Percentiles rank a stretch among this genome's conserved stretches.
These are phyloP conservation scores for Drosophila cardini DNA, from an alignment of 1,140 invertebrate genomes.

Conservation along the genomic window DNA sequence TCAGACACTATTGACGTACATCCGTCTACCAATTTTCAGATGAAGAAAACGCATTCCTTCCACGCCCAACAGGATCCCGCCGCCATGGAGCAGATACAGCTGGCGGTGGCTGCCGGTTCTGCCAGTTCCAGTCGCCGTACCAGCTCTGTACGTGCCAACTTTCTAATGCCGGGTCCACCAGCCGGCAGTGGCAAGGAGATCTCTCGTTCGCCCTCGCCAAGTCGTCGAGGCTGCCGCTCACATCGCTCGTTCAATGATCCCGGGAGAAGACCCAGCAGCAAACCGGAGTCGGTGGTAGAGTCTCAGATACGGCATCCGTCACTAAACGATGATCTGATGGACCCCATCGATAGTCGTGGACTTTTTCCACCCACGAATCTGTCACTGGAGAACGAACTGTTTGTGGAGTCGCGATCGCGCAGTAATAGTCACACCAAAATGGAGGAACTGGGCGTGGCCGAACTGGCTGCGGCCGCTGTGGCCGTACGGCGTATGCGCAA, in stretches of 20 bases:
- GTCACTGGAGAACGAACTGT: constrained; percentile 81
- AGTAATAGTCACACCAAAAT: constrained; percentile 84
- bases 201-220: constrained; percentile 82
- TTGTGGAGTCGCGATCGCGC: constrained; percentile 78
- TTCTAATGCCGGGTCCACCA: constrained; percentile 75
- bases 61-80: constrained; percentile 83
- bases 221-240: constrained; percentile 74
- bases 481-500: constrained; percentile 73
- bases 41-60: constrained; percentile 85
- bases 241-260: constrained; percentile 84
- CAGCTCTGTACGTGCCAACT: constrained; percentile 81
- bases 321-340: constrained; percentile 80
- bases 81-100: constrained; percentile 75
- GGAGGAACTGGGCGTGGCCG: constrained; percentile 76
- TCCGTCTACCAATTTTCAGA: constrained; percentile 84
- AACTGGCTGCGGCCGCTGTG: constrained; percentile 64
- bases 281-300: constrained; percentile 75
- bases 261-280: constrained; percentile 61
- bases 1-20: constrained; percentile 84
- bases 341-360: constrained; percentile 53
- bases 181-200: constrained; percentile 67
- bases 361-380: constrained; percentile 71
- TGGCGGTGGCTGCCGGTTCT: constrained; percentile 69
- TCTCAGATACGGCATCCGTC: constrained; percentile 81
- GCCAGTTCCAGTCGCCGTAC: constrained; percentile 77